Base-by-base conservation (phyloP, 2,888 invertebrate species). In the Diogma glabrata region DNA sequence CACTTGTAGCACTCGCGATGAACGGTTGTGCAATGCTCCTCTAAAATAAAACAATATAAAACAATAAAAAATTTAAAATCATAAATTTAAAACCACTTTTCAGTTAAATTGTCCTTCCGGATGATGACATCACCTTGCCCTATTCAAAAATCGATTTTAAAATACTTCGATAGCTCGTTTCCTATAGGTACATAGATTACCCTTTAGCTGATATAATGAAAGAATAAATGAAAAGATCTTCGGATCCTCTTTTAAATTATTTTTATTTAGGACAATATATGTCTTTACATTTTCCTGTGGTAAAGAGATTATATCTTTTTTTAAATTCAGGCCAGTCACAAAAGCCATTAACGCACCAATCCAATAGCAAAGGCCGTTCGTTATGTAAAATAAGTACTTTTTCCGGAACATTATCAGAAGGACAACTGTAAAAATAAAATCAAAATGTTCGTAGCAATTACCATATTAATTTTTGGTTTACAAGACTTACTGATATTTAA, bases 301-400 rank as follows among this genome's bases (percentile, higher is more conserved):
- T 73, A 2, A 78, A 61, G 1, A 72, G 65, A 4, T 74, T 72
- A 55, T 79, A 79, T 53, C 75, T 76, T 14, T 74, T 71, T 60
- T 80, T 75, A 7, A 89, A 71, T 17, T 76, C 74, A 1, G 77
- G 75, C 85, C 87, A 87, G 56, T 81, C 79, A 68, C 89, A 89
- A 1, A 88, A 75, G 0, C 87, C 88, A 0, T 84, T 84, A 8
- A 79, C 73, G 63, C 89, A 89, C 50, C 79, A 82, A 1, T 80
- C 76, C 38, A 83, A 66, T 51, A 77, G 70, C 47, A 88, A 75
- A 0, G 82, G 79, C 40, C 76, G 75, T 64, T 87, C 87, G 61
- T 85, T 84, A 54, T 84, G 73, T 57, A 83, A 77, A 69, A 87
- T 84, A 59, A 85, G 74, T 0, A 77, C 77, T 61, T 76, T 75